Conservation (phyloP, 2,888 invertebrate species). For the Rapana venosa region DNA sequence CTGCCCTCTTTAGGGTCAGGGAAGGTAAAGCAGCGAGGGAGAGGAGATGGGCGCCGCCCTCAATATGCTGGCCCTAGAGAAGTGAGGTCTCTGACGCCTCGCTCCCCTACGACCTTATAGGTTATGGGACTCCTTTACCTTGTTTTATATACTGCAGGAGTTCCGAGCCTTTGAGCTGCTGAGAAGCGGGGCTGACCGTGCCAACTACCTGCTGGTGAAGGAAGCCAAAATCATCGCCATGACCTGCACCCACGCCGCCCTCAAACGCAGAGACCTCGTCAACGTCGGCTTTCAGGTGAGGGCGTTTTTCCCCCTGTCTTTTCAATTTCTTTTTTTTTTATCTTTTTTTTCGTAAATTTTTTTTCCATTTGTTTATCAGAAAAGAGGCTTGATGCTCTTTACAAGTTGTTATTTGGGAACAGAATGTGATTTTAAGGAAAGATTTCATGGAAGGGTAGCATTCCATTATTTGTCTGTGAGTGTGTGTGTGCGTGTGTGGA, state of each 20-base stretch:
- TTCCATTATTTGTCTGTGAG: too few relatives aligned
- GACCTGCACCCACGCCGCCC: conserved; percentile 99
- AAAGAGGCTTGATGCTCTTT: neutral
- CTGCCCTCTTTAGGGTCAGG: too few relatives aligned
- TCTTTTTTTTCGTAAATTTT: neutral
- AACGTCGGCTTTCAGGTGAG: conserved; percentile 86
- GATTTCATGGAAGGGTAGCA: too few relatives aligned
- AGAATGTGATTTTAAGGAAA: too few relatives aligned
- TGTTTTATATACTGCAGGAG: conserved; percentile 81
- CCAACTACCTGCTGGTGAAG: conserved; percentile 96
- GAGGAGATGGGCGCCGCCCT: too few relatives aligned
- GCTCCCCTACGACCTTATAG: too few relatives aligned
- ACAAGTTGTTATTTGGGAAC: neutral
- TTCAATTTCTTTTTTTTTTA: neutral
- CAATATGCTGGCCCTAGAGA: too few relatives aligned
- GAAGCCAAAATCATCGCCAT: conserved; percentile 99
- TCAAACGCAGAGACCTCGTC: conserved; percentile 96
- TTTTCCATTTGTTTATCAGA: too few relatives aligned
- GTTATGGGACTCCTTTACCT: too few relatives aligned
- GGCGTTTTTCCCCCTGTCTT: neutral
- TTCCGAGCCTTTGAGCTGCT: conserved; percentile 98
- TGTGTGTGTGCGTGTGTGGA: too few relatives aligned
- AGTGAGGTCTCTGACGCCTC: too few relatives aligned
- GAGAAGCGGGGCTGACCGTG: conserved; percentile 95
- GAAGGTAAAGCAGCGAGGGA: too few relatives aligned